A percentile compares a stretch with the other conserved stretches of the same genome.
Evolutionary conservation across 2,797 vertebrate genomes (phyloP).

Genomic region (Anableps anableps): DNA sequence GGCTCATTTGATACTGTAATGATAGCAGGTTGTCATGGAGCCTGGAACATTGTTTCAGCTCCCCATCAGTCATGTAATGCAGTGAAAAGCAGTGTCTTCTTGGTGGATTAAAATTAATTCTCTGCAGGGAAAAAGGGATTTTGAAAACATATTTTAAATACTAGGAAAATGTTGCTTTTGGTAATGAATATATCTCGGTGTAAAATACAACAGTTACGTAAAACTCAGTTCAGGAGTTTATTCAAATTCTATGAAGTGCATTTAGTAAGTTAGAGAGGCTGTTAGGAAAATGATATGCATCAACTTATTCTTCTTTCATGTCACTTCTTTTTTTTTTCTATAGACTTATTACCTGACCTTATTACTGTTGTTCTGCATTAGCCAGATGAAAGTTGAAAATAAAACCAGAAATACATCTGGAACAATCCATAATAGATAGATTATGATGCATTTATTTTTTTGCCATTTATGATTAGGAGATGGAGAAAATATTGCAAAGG

Average conservation of each 20-base stretch:
- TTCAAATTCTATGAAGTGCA: background rate
- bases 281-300: background rate
- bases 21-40: constrained; percentile 66
- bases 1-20: constrained; percentile 77
- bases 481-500: too few species aligned
- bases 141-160: background rate
- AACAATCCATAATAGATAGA: too few species aligned
- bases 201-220: background rate
- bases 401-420: too few species aligned
- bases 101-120: constrained; percentile 5
- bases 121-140: background rate
- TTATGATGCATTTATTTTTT: too few species aligned
- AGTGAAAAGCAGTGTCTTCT: constrained; percentile 24
- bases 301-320: background rate
- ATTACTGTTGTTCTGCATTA: too few species aligned
- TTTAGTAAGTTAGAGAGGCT: background rate
- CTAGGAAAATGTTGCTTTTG: background rate
- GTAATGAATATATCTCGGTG: background rate
- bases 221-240: background rate
- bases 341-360: too few species aligned
- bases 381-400: too few species aligned
- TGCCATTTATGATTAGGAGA: too few species aligned
- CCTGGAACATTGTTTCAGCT: constrained; percentile 50
- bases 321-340: background rate
- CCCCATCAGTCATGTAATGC: constrained; percentile 62